phyloP scores from a whole-genome alignment of 2,113 vertebrate genomes.

The Leucosticte australis region DNA sequence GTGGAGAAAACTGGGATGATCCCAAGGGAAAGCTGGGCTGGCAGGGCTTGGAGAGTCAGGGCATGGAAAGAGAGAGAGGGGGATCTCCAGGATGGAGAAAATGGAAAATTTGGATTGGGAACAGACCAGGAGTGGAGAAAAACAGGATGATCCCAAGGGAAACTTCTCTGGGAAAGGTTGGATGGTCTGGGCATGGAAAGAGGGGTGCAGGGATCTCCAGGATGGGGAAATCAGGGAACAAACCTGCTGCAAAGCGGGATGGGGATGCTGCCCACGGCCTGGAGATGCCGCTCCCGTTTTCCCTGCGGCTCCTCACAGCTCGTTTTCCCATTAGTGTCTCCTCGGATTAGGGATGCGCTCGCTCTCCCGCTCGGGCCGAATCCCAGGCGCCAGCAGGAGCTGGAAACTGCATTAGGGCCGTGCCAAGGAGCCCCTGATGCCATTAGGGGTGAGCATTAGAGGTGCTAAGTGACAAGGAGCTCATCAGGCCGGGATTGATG shows the following conservation, averaged over 20 bases:
- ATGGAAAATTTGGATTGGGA: neutral
- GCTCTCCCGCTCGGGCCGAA: neutral
- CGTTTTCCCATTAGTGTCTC: neutral
- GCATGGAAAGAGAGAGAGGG: neutral
- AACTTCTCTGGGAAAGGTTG: too few species aligned
- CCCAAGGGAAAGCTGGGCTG: too few species aligned
- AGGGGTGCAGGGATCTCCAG: accelerated
- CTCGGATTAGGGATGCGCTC: constrained; percentile 19
- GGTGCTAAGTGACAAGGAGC: constrained; percentile 55
- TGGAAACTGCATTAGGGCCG: constrained; percentile 51
- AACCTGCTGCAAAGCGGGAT: accelerated
- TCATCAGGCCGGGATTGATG: constrained; percentile 17
- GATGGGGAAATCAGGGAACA: accelerated
- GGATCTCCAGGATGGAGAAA: neutral
- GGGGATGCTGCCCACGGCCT: accelerated
- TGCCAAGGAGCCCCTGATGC: neutral
- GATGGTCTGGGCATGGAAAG: accelerated
- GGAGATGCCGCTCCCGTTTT: accelerated
- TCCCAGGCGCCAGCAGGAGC: constrained; percentile 44
- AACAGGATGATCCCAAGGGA: neutral
- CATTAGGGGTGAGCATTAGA: constrained; percentile 26
- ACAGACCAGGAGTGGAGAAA: too few species aligned
- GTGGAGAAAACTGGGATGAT: neutral
- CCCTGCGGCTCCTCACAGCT: neutral
- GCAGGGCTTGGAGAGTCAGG: too few species aligned